Conservation (phyloP, 1,140 invertebrate genomes). For the Bombus haemorrhoidalis region DNA sequence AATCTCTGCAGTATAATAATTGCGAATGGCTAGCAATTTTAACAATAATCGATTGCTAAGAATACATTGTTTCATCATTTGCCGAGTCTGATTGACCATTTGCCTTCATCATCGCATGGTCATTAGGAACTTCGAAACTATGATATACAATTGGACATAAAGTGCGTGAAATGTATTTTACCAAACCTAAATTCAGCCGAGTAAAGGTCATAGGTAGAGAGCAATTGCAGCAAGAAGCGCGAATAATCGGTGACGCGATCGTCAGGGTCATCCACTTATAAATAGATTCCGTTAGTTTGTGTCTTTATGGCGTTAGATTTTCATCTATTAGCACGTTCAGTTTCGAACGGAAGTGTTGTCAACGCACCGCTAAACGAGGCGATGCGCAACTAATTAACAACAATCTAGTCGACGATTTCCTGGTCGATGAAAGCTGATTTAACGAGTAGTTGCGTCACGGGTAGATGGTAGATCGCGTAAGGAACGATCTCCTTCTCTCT, state of each 20-base stretch:
- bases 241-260: slow-evolving; percentile 26
- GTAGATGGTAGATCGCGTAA: slow-evolving; percentile 21
- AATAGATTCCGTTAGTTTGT: background rate
- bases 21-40: background rate
- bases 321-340: background rate
- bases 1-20: too few relatives aligned
- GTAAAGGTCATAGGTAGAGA: slow-evolving; percentile 10
- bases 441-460: slow-evolving; percentile 2
- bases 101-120: background rate
- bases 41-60: background rate
- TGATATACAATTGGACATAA: background rate
- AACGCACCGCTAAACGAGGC: background rate
- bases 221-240: slow-evolving; percentile 11
- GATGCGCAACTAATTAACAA: background rate
- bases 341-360: background rate
- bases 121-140: background rate
- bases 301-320: slow-evolving; percentile 20
- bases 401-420: background rate
- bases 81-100: background rate
- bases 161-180: background rate
- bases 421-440: background rate
- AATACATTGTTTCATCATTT: background rate
- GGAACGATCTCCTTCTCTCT: slow-evolving; percentile 48
- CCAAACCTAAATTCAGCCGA: background rate
- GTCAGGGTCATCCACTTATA: background rate